Base-by-base conservation (phyloP, 2,888 invertebrate genomes). In the Polyommatus iphigenia region DNA sequence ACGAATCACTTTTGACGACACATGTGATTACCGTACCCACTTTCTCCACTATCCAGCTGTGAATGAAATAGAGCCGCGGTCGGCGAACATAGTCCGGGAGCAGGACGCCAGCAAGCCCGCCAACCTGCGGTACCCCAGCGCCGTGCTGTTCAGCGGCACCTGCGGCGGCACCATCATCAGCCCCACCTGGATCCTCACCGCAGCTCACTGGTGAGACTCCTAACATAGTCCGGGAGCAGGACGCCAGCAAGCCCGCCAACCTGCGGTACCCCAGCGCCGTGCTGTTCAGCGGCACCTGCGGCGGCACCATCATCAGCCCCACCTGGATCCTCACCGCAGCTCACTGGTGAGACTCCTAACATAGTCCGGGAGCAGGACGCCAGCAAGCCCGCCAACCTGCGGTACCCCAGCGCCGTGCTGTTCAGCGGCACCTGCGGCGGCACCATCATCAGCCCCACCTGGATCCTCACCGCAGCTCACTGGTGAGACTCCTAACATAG, bases 141-240 rank as follows among this genome's bases (percentile, higher is more conserved):
- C 93, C 0, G 89, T 93, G 59, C 90, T 93, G 7, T 92, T 90
- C 83, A 91, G 93, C 73, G 86, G 87, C 75, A 91, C 90, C 67
- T 93, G 93, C 80, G 93, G 93, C 1, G 93, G 93, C 24, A 87
- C 91, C 81, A 92, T 93, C 84, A 90, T 93, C 83, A 88, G 90
- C 82, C 85, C 87, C 67, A 90, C 81, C 8, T 93, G 93, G 93
- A 79, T 93, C 62, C 87, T 93, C 76, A 88, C 90, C 1, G 93
- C 93, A 67, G 93, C 85, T 0, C 93, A 93, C 83, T 93, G 93
- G 93, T 93, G 84, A 73, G 82, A 20, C 20, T 24, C 24, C 24
- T 24, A 20, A 59, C 20, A n/a, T 59, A 59, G 20, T 8, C 2
- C 59, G 59, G 20, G 59, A 59, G 20, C 59, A 59, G 59, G 8